These are phyloP conservation scores for Pardosa pseudoannulata DNA, from an alignment of 2,888 invertebrate genomes.

Conservation along the genomic window DNA sequence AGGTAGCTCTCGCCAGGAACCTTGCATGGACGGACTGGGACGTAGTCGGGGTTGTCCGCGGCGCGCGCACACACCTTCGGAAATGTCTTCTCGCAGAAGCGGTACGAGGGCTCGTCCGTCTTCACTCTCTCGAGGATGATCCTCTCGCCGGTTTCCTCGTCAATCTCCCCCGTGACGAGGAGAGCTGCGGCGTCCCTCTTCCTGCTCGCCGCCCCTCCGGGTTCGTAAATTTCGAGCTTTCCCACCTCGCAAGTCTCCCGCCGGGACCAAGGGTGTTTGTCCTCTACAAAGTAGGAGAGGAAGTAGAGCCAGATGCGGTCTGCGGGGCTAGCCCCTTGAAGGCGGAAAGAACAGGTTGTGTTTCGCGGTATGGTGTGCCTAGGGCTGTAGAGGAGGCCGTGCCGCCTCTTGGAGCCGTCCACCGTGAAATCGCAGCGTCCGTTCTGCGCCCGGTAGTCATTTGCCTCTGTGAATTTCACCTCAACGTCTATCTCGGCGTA, in stretches of 20 bases:
- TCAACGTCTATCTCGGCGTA: conserved; percentile 86
- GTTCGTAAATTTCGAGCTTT: conserved; percentile 73
- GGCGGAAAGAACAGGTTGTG: conserved; percentile 88
- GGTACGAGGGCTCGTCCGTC: conserved; percentile 80
- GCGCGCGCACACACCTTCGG: conserved; percentile 75
- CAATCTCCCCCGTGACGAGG: conserved; percentile 36
- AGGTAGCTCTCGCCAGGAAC: conserved; percentile 85
- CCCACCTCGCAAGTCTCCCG: conserved; percentile 74
- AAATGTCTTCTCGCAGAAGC: conserved; percentile 77
- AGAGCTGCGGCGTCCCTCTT: conserved; percentile 54
- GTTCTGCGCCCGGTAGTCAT: conserved; percentile 74
- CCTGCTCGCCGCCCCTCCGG: conserved; percentile 26
- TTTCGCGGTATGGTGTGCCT: conserved; percentile 85
- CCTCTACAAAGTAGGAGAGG: conserved; percentile 88
- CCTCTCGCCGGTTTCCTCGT: conserved; percentile 28
- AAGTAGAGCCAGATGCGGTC: conserved; percentile 89
- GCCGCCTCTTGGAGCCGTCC: conserved; percentile 62
- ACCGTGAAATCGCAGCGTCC: conserved; percentile 71
- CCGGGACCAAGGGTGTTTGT: conserved; percentile 73
- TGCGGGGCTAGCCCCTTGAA: conserved; percentile 80
- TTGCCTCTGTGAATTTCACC: conserved; percentile 85
- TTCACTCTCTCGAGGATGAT: conserved; percentile 17
- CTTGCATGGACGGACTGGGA: conserved; percentile 75
- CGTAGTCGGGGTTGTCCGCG: conserved; percentile 73
- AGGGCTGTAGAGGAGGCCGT: conserved; percentile 71